Percentiles rank a stretch among this genome's conserved stretches.
Evolutionary conservation across 1,140 invertebrate genomes (phyloP).

Genomic region (Pseudobourletiella spinata): DNA sequence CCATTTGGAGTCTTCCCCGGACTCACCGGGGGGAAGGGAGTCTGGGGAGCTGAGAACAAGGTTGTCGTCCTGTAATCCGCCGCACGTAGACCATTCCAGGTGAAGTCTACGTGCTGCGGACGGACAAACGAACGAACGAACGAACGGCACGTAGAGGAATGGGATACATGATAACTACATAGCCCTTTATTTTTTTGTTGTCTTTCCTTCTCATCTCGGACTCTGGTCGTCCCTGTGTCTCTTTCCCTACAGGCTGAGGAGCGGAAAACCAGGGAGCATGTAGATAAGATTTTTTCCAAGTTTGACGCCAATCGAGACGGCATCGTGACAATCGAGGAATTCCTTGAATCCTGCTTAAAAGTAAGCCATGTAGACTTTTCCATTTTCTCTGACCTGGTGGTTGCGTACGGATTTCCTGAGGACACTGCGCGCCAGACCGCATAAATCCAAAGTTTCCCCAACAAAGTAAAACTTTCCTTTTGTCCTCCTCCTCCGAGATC

Average conservation of each 20-base stretch:
- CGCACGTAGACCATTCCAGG: no score
- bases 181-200: no score
- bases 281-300: constrained; percentile 77
- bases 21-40: no score
- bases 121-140: no score
- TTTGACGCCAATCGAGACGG: constrained; percentile 89
- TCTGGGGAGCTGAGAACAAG: no score
- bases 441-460: not conserved
- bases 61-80: no score
- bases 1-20: no score
- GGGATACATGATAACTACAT: no score
- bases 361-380: constrained; percentile 42
- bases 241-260: constrained; percentile 49
- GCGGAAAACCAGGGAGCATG: constrained; percentile 65
- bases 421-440: not conserved
- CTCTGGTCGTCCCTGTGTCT: no score
- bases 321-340: constrained; percentile 91
- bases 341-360: constrained; percentile 89
- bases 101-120: no score
- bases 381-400: not conserved
- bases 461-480: constrained; percentile 3
- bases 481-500: not conserved
- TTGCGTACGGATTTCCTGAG: not conserved
- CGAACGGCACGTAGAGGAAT: no score
- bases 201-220: no score